Base-by-base conservation (phyloP, 1,140 invertebrate genomes). In the Papilio machaon region DNA sequence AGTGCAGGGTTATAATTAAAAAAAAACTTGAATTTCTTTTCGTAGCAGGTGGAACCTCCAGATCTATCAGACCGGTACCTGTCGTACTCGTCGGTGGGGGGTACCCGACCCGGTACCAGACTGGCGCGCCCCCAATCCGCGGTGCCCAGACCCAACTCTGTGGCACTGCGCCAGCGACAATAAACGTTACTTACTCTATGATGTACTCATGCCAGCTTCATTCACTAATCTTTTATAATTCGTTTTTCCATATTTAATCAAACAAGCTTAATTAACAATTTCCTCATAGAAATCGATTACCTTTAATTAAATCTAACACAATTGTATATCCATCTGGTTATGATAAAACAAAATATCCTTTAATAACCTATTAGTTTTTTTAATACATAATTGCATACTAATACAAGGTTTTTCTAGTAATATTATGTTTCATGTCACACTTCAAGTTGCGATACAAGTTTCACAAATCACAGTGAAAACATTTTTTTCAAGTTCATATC, bases 51-150 rank as follows among this genome's bases (percentile, higher is more conserved):
- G n/a, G 91, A 92, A 64, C 88, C 91, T 0, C 90, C 91, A 1
- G 92, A 94, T 67, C 85, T 94, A 15, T 92, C 92, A 0, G 87
- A 89, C n/a, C 85, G 91, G 49, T 92, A 91, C 77, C 58, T 93
- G 64, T 93, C 92, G 47, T 94, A 94, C 82, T 35, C 85, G 23
- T 10, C 80, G 4, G 86, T 85, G 35, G 83, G 81, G 80, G 74
- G 52, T 47, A 64, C 60, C 1, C 89, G 90, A 10, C 80, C 85
- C 3, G 79, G 70, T 47, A 83, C 85, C 2, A 85, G 90, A 6
- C 86, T 89, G 10, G 86, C 89, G 38, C 86, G 91, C 0, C 86
- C 92, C 1, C 85, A 86, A 74, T 89, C 91, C 43, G 88, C 92
- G 23, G 91, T 92, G 76, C 91, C 92, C 6, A 81, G 91, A 5